These are phyloP conservation scores for Sminthurides bifidus DNA, from an alignment of 1,140 invertebrate species.

Conservation along the genomic window DNA sequence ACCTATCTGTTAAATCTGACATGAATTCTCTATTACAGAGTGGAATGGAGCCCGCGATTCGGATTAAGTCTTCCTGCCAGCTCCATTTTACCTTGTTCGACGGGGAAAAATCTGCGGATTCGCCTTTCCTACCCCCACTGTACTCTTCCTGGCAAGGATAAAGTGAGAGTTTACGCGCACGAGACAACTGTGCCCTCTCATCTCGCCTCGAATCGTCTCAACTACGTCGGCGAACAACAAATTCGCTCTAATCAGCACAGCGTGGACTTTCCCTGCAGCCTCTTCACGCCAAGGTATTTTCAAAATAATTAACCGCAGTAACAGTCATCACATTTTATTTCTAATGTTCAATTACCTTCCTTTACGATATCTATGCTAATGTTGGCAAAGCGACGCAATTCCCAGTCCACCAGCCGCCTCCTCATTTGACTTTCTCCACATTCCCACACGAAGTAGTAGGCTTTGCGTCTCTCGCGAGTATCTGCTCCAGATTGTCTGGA, in stretches of 20 bases:
- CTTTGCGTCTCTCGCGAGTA: neutral
- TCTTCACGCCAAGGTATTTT: slow-evolving; percentile 19
- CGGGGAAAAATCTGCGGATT: slow-evolving; percentile 5
- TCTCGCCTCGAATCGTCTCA: slow-evolving; percentile 15
- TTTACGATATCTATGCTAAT: too few relatives aligned
- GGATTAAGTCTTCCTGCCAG: neutral
- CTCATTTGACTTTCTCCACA: neutral
- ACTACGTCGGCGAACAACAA: slow-evolving; percentile 25
- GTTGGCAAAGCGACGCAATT: too few relatives aligned
- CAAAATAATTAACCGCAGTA: neutral
- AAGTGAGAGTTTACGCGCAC: slow-evolving; percentile 25
- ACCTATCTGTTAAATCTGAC: neutral
- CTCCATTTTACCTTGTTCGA: slow-evolving; percentile 20
- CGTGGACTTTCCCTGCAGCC: slow-evolving; percentile 14
- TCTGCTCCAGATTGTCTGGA: too few relatives aligned
- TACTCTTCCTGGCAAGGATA: slow-evolving; percentile 13
- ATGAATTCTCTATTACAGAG: slow-evolving; percentile 11
- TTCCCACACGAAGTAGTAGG: too few relatives aligned
- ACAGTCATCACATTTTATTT: too few relatives aligned
- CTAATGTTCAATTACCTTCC: too few relatives aligned
- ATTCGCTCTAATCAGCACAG: slow-evolving; percentile 8
- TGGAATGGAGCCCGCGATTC: slow-evolving; percentile 28
- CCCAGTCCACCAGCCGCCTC: neutral
- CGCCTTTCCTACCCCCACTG: slow-evolving; percentile 16
- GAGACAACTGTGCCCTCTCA: slow-evolving; percentile 20